phyloP scores from a whole-genome alignment of 2,797 vertebrate genomes.

The Micrastur ruficollis region DNA sequence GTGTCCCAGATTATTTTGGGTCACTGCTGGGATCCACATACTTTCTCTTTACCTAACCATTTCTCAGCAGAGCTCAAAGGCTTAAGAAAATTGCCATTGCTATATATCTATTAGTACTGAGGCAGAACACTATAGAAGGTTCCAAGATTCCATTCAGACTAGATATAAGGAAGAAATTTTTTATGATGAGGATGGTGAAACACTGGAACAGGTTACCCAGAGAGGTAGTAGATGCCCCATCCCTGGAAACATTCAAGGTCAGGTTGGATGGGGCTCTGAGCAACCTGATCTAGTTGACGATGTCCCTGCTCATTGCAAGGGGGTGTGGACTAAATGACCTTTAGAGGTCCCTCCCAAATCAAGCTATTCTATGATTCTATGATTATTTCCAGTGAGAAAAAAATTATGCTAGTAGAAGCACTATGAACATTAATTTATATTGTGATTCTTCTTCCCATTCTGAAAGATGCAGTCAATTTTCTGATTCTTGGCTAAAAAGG shows the following conservation, averaged over 20 bases:
- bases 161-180: neutral
- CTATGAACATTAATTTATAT: neutral
- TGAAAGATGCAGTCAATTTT: neutral
- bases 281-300: neutral
- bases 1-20: neutral
- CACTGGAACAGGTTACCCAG: neutral
- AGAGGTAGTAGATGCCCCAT: neutral
- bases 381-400: neutral
- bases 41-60: neutral
- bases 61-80: neutral
- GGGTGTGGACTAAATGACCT: neutral
- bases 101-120: neutral
- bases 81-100: neutral
- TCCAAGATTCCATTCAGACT: neutral
- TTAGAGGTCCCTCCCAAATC: neutral
- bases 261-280: fast-evolving
- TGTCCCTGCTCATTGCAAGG: fast-evolving
- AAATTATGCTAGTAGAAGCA: neutral
- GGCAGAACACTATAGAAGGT: neutral
- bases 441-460: neutral
- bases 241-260: neutral
- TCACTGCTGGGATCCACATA: neutral
- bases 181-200: fast-evolving
- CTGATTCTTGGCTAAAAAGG: neutral
- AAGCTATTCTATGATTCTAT: neutral